phyloP scores from a whole-genome alignment of 1,140 invertebrate genomes.

The Sarcophaga peregrina region DNA sequence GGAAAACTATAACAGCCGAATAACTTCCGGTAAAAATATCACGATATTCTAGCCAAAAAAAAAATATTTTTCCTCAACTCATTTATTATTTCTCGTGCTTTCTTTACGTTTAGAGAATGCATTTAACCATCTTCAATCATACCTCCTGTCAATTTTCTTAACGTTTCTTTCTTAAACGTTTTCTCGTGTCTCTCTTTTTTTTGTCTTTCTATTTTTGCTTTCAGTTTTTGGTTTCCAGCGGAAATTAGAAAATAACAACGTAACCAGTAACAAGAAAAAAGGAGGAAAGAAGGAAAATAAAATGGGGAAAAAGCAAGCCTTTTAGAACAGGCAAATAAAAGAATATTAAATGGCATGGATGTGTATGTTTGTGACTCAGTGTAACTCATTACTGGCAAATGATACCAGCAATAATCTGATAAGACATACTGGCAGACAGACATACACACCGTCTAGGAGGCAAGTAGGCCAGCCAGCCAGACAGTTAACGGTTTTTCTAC shows the following conservation, averaged over 20 bases:
- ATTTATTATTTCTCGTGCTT: not conserved
- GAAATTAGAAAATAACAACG: conserved; percentile 13
- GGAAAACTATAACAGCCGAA: not conserved
- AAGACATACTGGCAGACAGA: not conserved
- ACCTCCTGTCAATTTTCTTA: not conserved
- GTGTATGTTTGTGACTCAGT: not conserved
- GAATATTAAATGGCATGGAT: not conserved
- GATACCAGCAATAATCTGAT: conserved; percentile 3
- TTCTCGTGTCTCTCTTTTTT: no score
- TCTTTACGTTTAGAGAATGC: not conserved
- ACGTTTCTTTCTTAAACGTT: not conserved
- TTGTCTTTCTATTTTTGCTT: no score
- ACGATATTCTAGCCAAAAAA: not conserved
- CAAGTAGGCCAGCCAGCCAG: not conserved
- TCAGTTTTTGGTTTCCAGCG: not conserved
- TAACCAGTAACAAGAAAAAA: not conserved
- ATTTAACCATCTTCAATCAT: conserved; percentile 21
- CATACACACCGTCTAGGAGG: not conserved
- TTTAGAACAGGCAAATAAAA: not conserved
- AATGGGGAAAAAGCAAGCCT: no score
- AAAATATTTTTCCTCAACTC: no score
- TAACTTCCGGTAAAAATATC: not conserved
- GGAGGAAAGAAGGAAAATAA: not conserved
- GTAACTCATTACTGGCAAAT: conserved; percentile 24
- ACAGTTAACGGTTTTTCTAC: not conserved